A percentile compares a stretch with the other conserved stretches of the same genome.
Evolutionary conservation across 1,140 invertebrate genomes (phyloP).

Genomic region (Calliphora vicina): DNA sequence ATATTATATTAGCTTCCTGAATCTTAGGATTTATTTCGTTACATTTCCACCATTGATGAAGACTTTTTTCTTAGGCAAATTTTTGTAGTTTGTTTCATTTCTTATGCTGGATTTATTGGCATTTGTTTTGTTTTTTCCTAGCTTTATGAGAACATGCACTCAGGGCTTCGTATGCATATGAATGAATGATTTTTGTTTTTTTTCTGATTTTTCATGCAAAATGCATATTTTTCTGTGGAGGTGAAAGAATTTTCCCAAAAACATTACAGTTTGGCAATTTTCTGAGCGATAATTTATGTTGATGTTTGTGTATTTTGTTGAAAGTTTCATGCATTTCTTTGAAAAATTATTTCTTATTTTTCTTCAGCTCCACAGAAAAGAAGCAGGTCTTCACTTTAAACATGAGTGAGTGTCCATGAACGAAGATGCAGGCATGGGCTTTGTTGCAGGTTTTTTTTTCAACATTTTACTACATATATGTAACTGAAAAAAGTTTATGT

Average conservation of each 20-base stretch:
- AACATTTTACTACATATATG: too few relatives aligned
- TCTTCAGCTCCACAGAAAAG: neutral
- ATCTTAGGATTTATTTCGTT: neutral
- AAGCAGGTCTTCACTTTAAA: conserved; percentile 10
- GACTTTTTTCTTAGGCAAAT: neutral
- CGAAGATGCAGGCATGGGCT: neutral
- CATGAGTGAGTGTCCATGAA: too few relatives aligned
- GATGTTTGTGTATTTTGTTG: neutral
- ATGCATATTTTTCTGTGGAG: neutral
- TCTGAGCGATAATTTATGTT: conserved; percentile 24
- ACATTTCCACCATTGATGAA: neutral
- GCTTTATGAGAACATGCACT: neutral
- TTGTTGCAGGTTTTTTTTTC: neutral
- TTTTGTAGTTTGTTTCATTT: neutral
- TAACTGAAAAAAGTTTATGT: neutral
- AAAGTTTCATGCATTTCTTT: neutral
- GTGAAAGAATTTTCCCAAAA: conserved; percentile 29
- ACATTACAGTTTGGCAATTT: neutral
- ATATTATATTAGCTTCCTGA: neutral
- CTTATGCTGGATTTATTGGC: neutral
- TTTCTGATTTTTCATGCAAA: neutral
- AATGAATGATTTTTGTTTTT: neutral
- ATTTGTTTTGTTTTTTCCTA: neutral
- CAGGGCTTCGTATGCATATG: neutral
- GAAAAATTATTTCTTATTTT: neutral